A percentile compares a stretch with the other conserved stretches of the same genome.
Evolutionary conservation across 2,888 invertebrate species (phyloP).

Genomic region (Aspidiotus destructor): DNA sequence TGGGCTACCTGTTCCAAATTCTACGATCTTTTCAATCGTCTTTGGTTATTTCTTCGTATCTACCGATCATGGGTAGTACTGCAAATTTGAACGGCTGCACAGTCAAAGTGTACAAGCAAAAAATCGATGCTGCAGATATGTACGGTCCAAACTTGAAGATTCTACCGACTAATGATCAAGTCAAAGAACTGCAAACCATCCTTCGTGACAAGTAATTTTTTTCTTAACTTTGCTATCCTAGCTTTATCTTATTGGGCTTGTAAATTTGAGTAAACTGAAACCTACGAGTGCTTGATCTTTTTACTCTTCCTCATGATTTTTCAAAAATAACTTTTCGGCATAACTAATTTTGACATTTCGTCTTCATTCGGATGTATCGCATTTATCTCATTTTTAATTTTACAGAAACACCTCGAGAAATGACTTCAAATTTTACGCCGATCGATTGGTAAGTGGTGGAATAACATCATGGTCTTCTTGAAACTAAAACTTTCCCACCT

Average conservation of each 20-base stretch:
- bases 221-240: background rate
- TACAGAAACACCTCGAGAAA: conserved; percentile 78
- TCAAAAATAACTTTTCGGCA: no score
- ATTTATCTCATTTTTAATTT: conserved; percentile 38
- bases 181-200: conserved; percentile 75
- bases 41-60: no score
- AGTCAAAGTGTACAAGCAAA: conserved; percentile 18
- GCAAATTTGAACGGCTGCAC: conserved; percentile 23
- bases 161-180: conserved; percentile 64
- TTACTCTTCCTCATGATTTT: no score
- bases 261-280: no score
- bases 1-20: no score
- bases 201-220: conserved; percentile 68
- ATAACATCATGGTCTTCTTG: background rate
- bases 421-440: conserved; percentile 98
- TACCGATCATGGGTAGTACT: conserved; percentile 19
- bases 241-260: no score
- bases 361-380: background rate
- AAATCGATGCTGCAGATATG: conserved; percentile 12
- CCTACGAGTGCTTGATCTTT: no score
- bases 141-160: conserved; percentile 51
- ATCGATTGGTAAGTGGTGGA: conserved; percentile 59
- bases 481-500: background rate
- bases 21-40: no score
- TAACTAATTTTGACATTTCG: background rate